These are phyloP conservation scores for Peromyscus polionotus DNA, from an alignment of 2,113 vertebrate species.

Conservation along the genomic window DNA sequence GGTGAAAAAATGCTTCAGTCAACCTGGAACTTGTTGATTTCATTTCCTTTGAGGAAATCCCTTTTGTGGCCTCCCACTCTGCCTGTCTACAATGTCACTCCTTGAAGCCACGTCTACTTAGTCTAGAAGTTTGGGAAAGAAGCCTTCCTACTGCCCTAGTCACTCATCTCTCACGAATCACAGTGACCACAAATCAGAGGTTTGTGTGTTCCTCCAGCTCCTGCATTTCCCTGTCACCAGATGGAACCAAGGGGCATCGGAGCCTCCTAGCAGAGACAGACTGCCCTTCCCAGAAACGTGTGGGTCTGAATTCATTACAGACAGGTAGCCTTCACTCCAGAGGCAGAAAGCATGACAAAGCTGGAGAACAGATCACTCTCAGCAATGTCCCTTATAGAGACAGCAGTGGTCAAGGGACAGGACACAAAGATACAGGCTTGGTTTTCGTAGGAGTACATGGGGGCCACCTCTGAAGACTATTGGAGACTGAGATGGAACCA, in stretches of 20 bases:
- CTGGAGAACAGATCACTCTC: not conserved
- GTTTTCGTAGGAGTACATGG: not conserved
- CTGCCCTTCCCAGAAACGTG: not conserved
- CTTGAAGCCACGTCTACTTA: not conserved
- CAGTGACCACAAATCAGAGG: not conserved
- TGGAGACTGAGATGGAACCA: not conserved
- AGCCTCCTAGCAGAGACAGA: not conserved
- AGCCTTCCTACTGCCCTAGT: not conserved
- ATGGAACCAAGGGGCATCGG: not conserved
- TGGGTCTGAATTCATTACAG: not conserved
- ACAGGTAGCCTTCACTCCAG: accelerated
- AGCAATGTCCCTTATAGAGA: not conserved
- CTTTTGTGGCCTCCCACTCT: not conserved
- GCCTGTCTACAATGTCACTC: not conserved
- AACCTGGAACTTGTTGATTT: too few species aligned
- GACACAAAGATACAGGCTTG: accelerated
- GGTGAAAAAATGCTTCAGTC: too few species aligned
- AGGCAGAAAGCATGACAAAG: accelerated
- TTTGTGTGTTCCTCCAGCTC: not conserved
- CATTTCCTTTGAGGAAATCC: not conserved
- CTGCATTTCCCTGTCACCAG: not conserved
- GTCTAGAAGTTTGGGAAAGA: not conserved
- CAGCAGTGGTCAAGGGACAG: not conserved
- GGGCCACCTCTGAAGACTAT: not conserved
- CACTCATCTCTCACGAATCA: not conserved